Base-by-base conservation (phyloP, 2,797 vertebrate genomes). In the Channa striata region DNA sequence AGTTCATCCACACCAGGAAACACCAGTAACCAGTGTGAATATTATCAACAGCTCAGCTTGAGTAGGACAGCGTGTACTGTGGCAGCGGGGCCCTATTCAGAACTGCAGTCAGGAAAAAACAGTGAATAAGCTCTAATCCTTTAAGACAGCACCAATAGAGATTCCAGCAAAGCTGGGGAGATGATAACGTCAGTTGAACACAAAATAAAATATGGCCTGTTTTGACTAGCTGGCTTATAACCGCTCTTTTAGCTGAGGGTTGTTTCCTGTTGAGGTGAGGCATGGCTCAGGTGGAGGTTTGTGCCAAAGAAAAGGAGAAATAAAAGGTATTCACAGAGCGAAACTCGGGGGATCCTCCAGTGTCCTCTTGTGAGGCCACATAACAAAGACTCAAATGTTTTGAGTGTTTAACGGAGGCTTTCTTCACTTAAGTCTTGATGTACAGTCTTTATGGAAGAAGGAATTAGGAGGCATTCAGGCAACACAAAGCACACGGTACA, bases 131-230 rank as follows among this genome's bases (percentile, higher is more conserved):
- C 76, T 80, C 67, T 89, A 89, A 92, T 91, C 91, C 89, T 86
- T 87, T 83, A 86, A 86, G 89, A 91, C 87, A 78, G 85, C 80
- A 81, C 77, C 81, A 89, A 89, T 81, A 85, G 85, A 89, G 83
- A 89, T 90, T 84, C 87, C 85, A 78, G 84, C 78, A 83, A 87
- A 85, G 87, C 84, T 85, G 59, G 68, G 58, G 74, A 87, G 77
- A 81, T 65, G 87, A 87, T 87, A 87, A 90, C 72, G 84, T 86
- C 83, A 73, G 82, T 59, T 74, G 71, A 66, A 80, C 78, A 84
- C 85, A 87, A 85, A 88, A 88, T 87, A 82, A 85, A 90, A 80
- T 68, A 79, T 72, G 81, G 86, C 84, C 87, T 91, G 90, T 91
- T 91, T 87, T 87, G 90, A 89, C 89, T 87, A 81, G 80, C 74